Percentiles rank a stretch among this genome's conserved stretches.
These are phyloP conservation scores for Aphidius colemani DNA, from an alignment of 2,888 invertebrate genomes.

Conservation along the genomic window DNA sequence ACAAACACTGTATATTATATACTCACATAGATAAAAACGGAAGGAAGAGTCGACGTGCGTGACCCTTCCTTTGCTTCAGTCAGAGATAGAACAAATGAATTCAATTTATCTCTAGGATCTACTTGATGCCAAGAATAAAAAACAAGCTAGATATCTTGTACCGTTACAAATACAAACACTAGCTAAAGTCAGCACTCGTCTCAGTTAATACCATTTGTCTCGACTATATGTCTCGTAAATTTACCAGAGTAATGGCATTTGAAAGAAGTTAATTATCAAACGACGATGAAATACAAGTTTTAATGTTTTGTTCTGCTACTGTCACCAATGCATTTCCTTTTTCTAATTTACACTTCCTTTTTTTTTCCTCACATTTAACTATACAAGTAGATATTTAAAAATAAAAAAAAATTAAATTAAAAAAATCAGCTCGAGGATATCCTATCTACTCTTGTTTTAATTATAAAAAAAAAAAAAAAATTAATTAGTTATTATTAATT, in stretches of 20 bases:
- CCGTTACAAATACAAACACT: background rate
- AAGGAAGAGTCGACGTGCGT: slow-evolving; percentile 12
- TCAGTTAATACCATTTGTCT: background rate
- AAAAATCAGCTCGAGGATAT: no score
- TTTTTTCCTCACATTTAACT: no score
- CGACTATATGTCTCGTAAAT: slow-evolving; percentile 7
- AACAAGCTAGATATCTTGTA: background rate
- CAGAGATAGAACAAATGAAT: slow-evolving; percentile 12
- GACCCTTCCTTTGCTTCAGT: background rate
- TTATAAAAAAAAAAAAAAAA: no score
- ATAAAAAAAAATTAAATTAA: no score
- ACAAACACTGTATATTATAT: no score
- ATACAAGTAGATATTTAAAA: no score
- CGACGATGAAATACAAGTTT: slow-evolving; percentile 10
- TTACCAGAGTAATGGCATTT: slow-evolving; percentile 16
- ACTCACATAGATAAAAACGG: background rate
- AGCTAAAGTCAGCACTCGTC: slow-evolving; percentile 1
- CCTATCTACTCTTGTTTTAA: no score
- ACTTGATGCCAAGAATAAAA: background rate
- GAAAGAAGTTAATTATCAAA: slow-evolving; percentile 20
- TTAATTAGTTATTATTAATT: no score
- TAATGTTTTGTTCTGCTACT: background rate
- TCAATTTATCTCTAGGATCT: slow-evolving; percentile 17
- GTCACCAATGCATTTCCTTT: slow-evolving; percentile 10
- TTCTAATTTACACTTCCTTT: slow-evolving; percentile 10